A percentile compares a stretch with the other conserved stretches of the same genome.
Conservation (phyloP, 1,140 invertebrate species). For the Drosophila rufa region DNA sequence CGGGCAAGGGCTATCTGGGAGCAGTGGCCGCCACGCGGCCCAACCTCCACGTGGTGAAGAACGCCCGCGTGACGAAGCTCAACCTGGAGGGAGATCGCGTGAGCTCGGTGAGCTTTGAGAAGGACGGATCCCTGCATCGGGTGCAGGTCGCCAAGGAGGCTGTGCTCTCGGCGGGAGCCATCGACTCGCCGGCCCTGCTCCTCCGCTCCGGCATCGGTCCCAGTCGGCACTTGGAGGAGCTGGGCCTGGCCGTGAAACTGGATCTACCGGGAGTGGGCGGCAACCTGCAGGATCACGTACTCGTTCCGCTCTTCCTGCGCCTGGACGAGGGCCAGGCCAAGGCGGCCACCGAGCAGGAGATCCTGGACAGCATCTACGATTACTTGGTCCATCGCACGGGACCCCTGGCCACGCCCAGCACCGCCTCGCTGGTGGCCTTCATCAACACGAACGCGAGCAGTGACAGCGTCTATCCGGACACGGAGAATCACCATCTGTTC, state of each 20-base stretch:
- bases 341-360: constrained; percentile 37
- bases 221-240: constrained; percentile 81
- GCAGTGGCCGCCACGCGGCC: constrained; percentile 78
- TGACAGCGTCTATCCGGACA: constrained; percentile 71
- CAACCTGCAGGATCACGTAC: constrained; percentile 87
- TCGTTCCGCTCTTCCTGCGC: constrained; percentile 80
- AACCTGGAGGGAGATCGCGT: constrained; percentile 85
- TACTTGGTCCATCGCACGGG: constrained; percentile 77
- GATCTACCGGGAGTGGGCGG: constrained; percentile 87
- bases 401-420: constrained; percentile 86
- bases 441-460: constrained; percentile 58
- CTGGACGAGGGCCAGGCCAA: constrained; percentile 34
- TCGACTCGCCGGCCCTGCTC: constrained; percentile 86
- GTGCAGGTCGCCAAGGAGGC: constrained; percentile 86
- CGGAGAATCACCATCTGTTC: constrained; percentile 71
- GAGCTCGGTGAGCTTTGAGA: constrained; percentile 79
- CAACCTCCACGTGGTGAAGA: constrained; percentile 90
- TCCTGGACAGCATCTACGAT: constrained; percentile 56
- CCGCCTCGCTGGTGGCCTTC: constrained; percentile 51
- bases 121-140: constrained; percentile 51
- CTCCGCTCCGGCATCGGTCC: constrained; percentile 87
- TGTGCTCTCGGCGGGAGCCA: constrained; percentile 86
- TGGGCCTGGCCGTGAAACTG: constrained; percentile 83
- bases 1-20: constrained; percentile 71
- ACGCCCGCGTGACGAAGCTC: constrained; percentile 87